Evolutionary conservation across 2,888 invertebrate genomes (phyloP).

Genomic region (Onthophagus sagittarius): DNA sequence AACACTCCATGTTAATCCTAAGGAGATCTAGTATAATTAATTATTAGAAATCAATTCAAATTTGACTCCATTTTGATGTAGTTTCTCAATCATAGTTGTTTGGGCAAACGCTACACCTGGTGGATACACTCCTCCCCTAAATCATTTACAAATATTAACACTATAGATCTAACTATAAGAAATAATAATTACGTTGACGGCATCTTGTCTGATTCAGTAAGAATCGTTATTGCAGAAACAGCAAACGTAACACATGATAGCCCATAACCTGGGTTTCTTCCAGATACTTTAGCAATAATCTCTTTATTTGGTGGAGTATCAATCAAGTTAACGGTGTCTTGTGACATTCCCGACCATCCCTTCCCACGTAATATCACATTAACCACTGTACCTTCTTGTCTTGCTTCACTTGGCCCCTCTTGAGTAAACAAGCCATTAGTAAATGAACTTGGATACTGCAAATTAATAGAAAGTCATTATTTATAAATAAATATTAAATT

Average conservation of each 20-base stretch:
- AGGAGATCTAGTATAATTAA: not conserved
- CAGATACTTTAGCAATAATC: slow-evolving; percentile 63
- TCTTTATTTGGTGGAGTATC: slow-evolving; percentile 59
- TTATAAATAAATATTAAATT: not conserved
- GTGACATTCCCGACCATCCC: slow-evolving; percentile 71
- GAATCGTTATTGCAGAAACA: slow-evolving; percentile 67
- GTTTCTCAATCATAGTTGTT: slow-evolving; percentile 70
- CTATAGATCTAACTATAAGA: too few species aligned
- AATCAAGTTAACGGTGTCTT: slow-evolving; percentile 56
- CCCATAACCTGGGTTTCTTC: slow-evolving; percentile 77
- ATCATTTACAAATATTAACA: slow-evolving; percentile 32
- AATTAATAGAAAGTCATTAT: not conserved
- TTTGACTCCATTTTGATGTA: slow-evolving; percentile 68
- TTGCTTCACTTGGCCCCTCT: slow-evolving; percentile 61
- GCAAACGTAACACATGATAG: slow-evolving; percentile 73
- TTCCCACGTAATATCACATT: slow-evolving; percentile 66
- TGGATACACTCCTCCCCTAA: slow-evolving; percentile 81
- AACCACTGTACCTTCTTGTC: slow-evolving; percentile 61
- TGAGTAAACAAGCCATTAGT: slow-evolving; percentile 66
- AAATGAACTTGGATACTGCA: slow-evolving; percentile 53
- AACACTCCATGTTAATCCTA: too few species aligned
- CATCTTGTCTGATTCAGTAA: slow-evolving; percentile 72
- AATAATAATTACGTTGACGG: slow-evolving; percentile 59
- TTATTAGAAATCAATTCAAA: slow-evolving; percentile 56
- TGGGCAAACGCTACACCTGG: slow-evolving; percentile 83